Base-by-base conservation (phyloP, 2,113 vertebrate genomes). In the Tetrax tetrax region DNA sequence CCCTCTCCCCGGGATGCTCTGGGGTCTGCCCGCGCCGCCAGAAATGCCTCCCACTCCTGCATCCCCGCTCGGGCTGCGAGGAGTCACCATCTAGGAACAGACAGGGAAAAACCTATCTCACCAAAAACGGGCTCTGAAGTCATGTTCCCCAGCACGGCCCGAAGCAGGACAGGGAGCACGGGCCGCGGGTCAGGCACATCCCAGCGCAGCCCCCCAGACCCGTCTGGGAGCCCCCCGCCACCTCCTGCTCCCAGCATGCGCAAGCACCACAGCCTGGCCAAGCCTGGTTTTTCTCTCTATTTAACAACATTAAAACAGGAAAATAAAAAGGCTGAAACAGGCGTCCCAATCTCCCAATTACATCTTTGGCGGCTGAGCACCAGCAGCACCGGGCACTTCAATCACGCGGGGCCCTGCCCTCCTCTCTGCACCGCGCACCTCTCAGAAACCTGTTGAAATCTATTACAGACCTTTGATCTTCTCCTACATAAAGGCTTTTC, bases 381-480 rank as follows among this genome's bases (percentile, higher is more conserved):
- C 78, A 57, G 78, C 88, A 56, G 81, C 54, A 10, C 11, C 48
- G 83, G 93, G 80, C 72, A 38, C 85, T 41, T 66, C 24, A 65
- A 8, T 84, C 93, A 59, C 31, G 2, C 14, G 1, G 47, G 47
- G 54, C 76, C 59, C 15, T 5, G 76, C 4, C 7, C 71, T 19
- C 96, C 94, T 80, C 64, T 18, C 82, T 38, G 69, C 60, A 20
- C 37, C 85, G 16, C 7, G 0, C 57, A 57, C 88, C 87, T 90
- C 95, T 66, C 41, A 14, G 43, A 85, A 96, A 96, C 91, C 90
- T 94, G 94, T 57, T 95, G 93, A 96, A 97, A 96, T 96, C 98
- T 90, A 92, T 97, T 95, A 92, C 93, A 56, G 92, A 97, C 96
- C 97, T 98, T 98, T 96, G 97, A 96, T 87, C 96, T 96, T 68